Percentiles rank a stretch among this genome's conserved stretches.
These are phyloP conservation scores for Colletes collaris DNA, from an alignment of 2,888 invertebrate species.

Conservation along the genomic window DNA sequence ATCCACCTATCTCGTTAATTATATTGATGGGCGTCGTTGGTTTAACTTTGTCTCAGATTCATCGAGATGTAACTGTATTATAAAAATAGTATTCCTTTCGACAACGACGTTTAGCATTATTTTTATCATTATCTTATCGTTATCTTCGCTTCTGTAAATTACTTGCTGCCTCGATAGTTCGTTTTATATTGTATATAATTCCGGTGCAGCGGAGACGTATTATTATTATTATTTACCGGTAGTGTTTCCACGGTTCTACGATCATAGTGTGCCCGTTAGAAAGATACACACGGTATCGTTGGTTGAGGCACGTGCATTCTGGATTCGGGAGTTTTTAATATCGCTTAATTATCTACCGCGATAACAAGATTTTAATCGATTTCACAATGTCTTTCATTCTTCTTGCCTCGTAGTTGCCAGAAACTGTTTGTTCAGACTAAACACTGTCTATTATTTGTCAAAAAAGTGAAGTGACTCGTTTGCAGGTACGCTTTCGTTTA, in stretches of 20 bases:
- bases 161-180: no score
- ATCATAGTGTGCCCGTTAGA: not conserved
- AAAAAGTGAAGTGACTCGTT: not conserved
- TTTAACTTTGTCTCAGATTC: no score
- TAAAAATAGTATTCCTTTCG: no score
- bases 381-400: conserved; percentile 18
- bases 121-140: no score
- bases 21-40: no score
- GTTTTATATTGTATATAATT: no score
- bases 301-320: conserved; percentile 23
- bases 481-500: not conserved
- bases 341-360: conserved; percentile 46
- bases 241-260: not conserved
- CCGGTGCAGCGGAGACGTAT: no score
- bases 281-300: not conserved
- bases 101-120: no score
- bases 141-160: no score
- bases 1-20: no score
- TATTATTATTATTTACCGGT: not conserved
- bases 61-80: no score
- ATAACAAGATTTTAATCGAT: conserved; percentile 60
- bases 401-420: conserved; percentile 8
- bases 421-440: conserved; percentile 21
- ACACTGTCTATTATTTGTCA: not conserved
- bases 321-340: conserved; percentile 34